Evolutionary conservation across 2,797 vertebrate genomes (phyloP), one percentile per base, ranked within the genome.

Genomic region (Sibirionetta formosa): DNA sequence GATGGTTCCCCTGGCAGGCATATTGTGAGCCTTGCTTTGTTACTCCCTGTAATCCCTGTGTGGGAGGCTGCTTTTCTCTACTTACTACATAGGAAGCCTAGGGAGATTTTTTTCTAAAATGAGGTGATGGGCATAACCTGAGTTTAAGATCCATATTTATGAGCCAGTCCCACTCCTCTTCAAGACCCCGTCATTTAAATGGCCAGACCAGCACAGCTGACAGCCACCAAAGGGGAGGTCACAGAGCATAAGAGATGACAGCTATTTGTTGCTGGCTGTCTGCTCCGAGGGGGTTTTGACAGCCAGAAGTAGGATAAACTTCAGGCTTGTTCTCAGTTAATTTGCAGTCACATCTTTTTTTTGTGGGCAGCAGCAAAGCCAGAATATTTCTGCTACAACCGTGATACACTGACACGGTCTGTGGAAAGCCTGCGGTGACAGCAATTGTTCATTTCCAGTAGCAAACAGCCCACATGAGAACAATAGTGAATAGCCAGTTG

Each of bases 401-500:
- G 9, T 5, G 1, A 22, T 36, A 19, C 0, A 0, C 84, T 84
- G 70, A 93, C 63, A 50, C 0, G 1, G 69, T 72, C 35, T 29
- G 73, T 60, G 80, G 82, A 88, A 91, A 94, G 82, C 61, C 46
- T 0, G 1, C 15, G n/a, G 58, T 94, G 95, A 86, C 91, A 92
- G 85, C 79, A 72, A 5, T 93, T 95, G 88, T 63, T 95, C 85
- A 57, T 90, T 94, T 94, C 66, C 86, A 94, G 82, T 76, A 82
- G 87, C 91, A 88, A 91, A 66, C 51, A 72, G 51, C 58, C 82
- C 7, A 2, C 70, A 6, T 50, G 56, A 65, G 80, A 83, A 90
- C 87, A 94, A 90, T 63, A 86, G 70, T 6, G 1, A 88, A 44
- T 50, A 84, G 65, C 50, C 73, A 66, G 35, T 31, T 9, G 17